A percentile compares a stretch with the other conserved stretches of the same genome.
These are phyloP conservation scores for Rhinogobius similis DNA, from an alignment of 2,113 vertebrate genomes.

Conservation along the genomic window DNA sequence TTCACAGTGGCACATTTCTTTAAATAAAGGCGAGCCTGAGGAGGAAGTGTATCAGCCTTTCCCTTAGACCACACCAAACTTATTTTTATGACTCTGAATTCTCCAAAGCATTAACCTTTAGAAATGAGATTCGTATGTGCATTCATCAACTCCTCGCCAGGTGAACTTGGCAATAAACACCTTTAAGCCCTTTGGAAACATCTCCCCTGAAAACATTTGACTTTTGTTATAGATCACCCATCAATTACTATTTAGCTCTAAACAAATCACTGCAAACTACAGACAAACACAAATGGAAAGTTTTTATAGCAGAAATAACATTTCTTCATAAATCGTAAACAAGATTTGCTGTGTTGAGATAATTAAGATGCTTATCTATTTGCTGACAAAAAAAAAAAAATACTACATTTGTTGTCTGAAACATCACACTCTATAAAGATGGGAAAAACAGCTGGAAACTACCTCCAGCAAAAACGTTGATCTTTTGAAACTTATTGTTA, in stretches of 20 bases:
- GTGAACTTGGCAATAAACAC: slow-evolving; percentile 65
- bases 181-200: slow-evolving; percentile 54
- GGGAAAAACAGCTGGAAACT: background rate
- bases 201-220: slow-evolving; percentile 55
- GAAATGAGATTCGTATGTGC: slow-evolving; percentile 64
- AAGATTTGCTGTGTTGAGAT: background rate
- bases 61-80: slow-evolving; percentile 35
- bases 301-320: background rate
- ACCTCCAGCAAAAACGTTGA: background rate
- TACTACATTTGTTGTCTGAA: background rate
- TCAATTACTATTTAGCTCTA: slow-evolving; percentile 48
- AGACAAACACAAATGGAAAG: background rate
- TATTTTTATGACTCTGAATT: slow-evolving; percentile 61
- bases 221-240: slow-evolving; percentile 63
- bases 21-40: slow-evolving; percentile 14
- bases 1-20: background rate
- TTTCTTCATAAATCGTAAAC: background rate
- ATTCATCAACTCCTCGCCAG: slow-evolving; percentile 51
- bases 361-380: background rate
- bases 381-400: no score
- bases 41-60: slow-evolving; percentile 30
- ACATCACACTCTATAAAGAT: background rate
- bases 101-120: slow-evolving; percentile 70
- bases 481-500: background rate
- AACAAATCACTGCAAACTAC: slow-evolving; percentile 34